Evolutionary conservation across 2,797 vertebrate species (phyloP).

Genomic region (Diplodus sargus): DNA sequence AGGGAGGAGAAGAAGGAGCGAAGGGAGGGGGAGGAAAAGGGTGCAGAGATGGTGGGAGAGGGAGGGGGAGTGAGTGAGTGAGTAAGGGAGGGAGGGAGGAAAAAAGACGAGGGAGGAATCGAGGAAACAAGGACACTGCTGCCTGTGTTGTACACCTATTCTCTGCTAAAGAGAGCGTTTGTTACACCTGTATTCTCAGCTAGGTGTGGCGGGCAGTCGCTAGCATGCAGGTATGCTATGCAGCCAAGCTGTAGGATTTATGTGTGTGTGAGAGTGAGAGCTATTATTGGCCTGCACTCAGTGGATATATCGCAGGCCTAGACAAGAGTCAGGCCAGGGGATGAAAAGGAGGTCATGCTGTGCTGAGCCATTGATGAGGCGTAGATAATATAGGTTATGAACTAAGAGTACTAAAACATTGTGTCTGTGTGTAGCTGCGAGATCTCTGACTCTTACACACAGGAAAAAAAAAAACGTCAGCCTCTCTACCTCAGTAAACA

Average conservation of each 20-base stretch:
- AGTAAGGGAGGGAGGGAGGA: conserved; percentile 3
- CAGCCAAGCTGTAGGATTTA: conserved; percentile 23
- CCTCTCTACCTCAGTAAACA: conserved; percentile 73
- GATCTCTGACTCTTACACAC: conserved; percentile 48
- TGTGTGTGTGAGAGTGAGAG: conserved; percentile 8
- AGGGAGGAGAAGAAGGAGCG: conserved; percentile 62
- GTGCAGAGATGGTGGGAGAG: conserved; percentile 50
- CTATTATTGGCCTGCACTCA: conserved; percentile 63
- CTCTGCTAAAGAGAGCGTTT: background rate
- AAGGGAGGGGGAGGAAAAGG: conserved; percentile 44
- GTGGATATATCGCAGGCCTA: conserved; percentile 53
- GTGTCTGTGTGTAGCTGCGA: conserved; percentile 61
- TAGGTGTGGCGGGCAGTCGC: conserved; percentile 19
- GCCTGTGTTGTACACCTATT: conserved; percentile 24
- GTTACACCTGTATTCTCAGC: conserved; percentile 47
- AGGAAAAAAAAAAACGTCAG: conserved; percentile 58
- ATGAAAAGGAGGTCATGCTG: conserved; percentile 60
- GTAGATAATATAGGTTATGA: conserved; percentile 56
- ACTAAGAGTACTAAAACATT: conserved; percentile 55
- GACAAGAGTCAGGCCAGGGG: conserved; percentile 51
- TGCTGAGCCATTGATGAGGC: conserved; percentile 43
- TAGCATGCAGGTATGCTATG: conserved; percentile 29
- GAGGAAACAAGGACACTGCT: conserved; percentile 41
- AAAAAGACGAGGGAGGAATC: conserved; percentile 40
- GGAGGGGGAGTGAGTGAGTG: conserved; percentile 27